These are phyloP conservation scores for Rhynchophorus ferrugineus DNA, from an alignment of 1,140 invertebrate species.

Conservation along the genomic window DNA sequence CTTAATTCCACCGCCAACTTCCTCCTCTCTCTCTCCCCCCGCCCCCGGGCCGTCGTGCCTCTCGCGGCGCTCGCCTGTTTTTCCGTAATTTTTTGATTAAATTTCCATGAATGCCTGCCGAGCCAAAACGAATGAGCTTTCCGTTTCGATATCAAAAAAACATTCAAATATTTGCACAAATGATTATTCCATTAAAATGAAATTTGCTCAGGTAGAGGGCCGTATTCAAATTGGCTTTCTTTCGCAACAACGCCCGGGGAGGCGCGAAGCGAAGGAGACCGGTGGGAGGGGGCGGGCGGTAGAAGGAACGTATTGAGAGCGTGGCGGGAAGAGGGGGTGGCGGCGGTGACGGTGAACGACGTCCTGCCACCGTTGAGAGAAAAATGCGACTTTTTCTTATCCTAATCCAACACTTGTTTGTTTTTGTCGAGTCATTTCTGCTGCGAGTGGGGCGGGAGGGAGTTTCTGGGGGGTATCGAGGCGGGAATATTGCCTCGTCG, in stretches of 20 bases:
- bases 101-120: constrained; percentile 38
- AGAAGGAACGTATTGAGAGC: no score
- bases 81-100: constrained; percentile 41
- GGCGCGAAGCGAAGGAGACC: no score
- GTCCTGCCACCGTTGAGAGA: constrained; percentile 26
- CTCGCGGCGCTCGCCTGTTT: constrained; percentile 29
- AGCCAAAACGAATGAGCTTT: constrained; percentile 37
- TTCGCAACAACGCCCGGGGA: constrained; percentile 18
- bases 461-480: constrained; percentile 1
- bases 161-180: constrained; percentile 43
- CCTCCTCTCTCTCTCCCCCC: background rate
- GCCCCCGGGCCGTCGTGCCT: constrained; percentile 24
- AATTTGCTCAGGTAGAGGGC: constrained; percentile 40
- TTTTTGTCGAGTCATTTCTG: constrained; percentile 23
- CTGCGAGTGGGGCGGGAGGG: background rate
- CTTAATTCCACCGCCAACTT: background rate
- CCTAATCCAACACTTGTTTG: constrained; percentile 30
- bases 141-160: constrained; percentile 41
- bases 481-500: constrained; percentile 1
- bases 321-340: constrained; percentile 12
- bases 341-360: constrained; percentile 25
- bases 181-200: constrained; percentile 44
- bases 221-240: constrained; percentile 35
- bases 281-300: no score
- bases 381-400: constrained; percentile 20